Percentiles rank a stretch among this genome's conserved stretches.
These are phyloP conservation scores for Microtus richardsoni DNA, from an alignment of 2,113 vertebrate species.

Conservation along the genomic window DNA sequence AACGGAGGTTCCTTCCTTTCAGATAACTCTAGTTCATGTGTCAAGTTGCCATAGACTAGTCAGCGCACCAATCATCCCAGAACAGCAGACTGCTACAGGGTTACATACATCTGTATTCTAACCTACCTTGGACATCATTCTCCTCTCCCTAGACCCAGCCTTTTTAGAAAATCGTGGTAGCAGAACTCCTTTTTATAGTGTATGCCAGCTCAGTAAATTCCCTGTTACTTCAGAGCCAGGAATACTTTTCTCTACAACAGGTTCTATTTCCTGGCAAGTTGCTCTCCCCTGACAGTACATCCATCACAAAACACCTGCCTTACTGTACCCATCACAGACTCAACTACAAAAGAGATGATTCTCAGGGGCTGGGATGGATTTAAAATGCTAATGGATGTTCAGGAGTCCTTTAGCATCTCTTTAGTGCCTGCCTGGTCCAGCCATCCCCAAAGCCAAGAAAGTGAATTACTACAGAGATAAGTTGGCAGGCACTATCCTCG, in stretches of 20 bases:
- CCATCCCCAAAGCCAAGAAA: background rate
- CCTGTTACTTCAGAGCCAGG: background rate
- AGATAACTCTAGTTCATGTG: too few species aligned
- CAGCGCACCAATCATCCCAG: background rate
- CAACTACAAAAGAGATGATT: background rate
- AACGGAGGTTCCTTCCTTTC: background rate
- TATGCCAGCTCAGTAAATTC: background rate
- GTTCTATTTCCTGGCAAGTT: background rate
- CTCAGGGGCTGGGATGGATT: background rate
- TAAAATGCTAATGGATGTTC: background rate
- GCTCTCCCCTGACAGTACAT: background rate
- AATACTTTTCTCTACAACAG: background rate
- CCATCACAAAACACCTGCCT: background rate
- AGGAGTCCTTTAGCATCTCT: background rate
- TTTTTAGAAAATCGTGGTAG: background rate
- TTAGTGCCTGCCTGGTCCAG: background rate
- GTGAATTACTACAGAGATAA: background rate
- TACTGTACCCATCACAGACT: background rate
- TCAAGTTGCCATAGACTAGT: background rate
- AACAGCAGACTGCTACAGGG: background rate
- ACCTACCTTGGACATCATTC: too few species aligned
- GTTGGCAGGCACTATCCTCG: background rate
- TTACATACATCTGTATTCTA: background rate
- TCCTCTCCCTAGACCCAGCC: background rate
- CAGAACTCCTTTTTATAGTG: background rate